Conservation (phyloP, 2,888 invertebrate species). For the Panzeria rudis region DNA sequence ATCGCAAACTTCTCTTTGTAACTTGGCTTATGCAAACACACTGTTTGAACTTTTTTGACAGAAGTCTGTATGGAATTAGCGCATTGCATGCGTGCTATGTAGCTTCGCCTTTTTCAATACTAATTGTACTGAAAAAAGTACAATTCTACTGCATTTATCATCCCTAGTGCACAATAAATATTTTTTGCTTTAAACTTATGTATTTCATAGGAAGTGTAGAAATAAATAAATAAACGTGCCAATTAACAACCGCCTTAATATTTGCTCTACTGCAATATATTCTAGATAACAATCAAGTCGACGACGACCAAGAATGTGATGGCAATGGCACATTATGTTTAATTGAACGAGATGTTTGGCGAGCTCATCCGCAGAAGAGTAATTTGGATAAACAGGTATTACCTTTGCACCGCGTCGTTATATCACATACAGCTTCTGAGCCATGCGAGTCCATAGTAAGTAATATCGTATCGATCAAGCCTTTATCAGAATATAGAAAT, state of each 20-base stretch:
- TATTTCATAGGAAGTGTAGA: background rate
- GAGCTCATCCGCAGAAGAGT: constrained; percentile 86
- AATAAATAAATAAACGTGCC: background rate
- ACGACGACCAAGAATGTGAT: constrained; percentile 47
- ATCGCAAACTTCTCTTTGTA: no score
- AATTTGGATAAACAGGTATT: constrained; percentile 83
- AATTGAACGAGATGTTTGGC: constrained; percentile 87
- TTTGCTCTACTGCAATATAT: constrained; percentile 42
- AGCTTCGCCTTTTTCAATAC: no score
- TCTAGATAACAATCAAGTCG: constrained; percentile 51
- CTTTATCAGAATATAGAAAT: background rate
- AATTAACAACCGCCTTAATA: background rate
- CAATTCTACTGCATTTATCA: no score
- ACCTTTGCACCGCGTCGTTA: constrained; percentile 86
- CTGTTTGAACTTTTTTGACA: no score
- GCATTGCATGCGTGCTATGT: no score
- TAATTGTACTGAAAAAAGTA: no score
- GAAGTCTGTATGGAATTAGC: no score
- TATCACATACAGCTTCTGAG: constrained; percentile 88
- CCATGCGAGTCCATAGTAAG: constrained; percentile 85
- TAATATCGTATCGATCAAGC: background rate
- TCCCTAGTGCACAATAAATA: background rate
- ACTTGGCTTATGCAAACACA: no score
- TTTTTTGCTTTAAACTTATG: background rate
- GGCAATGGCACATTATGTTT: constrained; percentile 83